These are phyloP conservation scores for Dreissena polymorpha DNA, from an alignment of 1,140 invertebrate species.

Conservation along the genomic window DNA sequence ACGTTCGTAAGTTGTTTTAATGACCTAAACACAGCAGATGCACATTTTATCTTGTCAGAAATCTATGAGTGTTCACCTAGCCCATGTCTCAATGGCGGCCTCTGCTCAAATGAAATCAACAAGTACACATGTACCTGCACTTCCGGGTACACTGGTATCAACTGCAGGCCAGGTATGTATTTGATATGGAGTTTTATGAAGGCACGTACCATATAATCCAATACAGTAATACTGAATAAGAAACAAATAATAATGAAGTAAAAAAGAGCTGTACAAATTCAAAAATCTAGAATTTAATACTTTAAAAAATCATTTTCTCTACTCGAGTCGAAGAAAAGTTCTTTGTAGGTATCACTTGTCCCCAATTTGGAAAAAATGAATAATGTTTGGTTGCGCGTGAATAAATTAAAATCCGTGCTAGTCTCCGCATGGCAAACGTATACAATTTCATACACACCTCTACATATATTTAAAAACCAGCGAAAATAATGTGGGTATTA, in stretches of 20 bases:
- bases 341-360: too few species aligned
- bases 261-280: too few species aligned
- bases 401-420: background rate
- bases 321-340: too few species aligned
- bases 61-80: constrained; percentile 18
- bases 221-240: background rate
- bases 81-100: constrained; percentile 91
- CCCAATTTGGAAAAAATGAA: too few species aligned
- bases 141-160: constrained; percentile 86
- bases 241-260: too few species aligned
- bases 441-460: too few species aligned
- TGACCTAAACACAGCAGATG: too few species aligned
- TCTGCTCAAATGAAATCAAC: constrained; percentile 95
- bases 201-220: background rate
- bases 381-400: background rate
- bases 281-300: too few species aligned
- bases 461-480: too few species aligned
- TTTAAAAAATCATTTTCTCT: too few species aligned
- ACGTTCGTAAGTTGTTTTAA: too few species aligned
- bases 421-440: background rate
- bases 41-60: background rate
- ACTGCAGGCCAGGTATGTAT: constrained; percentile 86
- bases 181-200: too few species aligned
- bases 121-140: constrained; percentile 86
- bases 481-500: background rate